Percentiles rank a stretch among this genome's conserved stretches.
These are phyloP conservation scores for Platichthys flesus DNA, from an alignment of 2,113 vertebrate species.

Conservation along the genomic window DNA sequence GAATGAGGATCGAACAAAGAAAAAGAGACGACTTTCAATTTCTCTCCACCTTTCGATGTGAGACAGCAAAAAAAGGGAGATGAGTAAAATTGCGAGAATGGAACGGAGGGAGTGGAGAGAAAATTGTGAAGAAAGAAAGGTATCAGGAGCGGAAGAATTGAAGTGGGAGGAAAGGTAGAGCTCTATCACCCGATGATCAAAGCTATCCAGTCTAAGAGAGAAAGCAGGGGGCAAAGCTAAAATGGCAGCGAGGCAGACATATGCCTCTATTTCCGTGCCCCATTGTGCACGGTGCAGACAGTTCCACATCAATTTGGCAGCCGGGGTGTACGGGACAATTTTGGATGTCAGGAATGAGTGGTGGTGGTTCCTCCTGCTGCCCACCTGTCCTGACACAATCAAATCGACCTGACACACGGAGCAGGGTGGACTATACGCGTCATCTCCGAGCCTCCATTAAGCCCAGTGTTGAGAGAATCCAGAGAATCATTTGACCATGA, in stretches of 20 bases:
- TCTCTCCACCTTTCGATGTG: conserved; percentile 14
- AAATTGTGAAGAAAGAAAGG: conserved; percentile 31
- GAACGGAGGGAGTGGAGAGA: conserved; percentile 25
- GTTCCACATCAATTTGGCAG: conserved; percentile 29
- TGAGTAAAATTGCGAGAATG: conserved; percentile 54
- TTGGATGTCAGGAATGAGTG: conserved; percentile 13
- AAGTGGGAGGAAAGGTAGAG: conserved; percentile 36
- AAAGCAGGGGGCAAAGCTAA: conserved; percentile 18
- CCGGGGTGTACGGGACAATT: not conserved
- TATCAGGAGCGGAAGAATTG: conserved; percentile 26
- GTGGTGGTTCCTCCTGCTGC: not conserved
- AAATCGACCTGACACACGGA: not conserved
- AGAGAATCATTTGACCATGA: not conserved
- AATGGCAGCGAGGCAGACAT: conserved; percentile 26
- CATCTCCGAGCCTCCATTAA: conserved; percentile 5
- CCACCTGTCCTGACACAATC: conserved; percentile 5
- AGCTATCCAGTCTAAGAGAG: conserved; percentile 1
- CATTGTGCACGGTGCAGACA: not conserved
- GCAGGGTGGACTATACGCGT: not conserved
- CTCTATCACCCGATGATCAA: conserved; percentile 42
- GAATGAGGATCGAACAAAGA: conserved; percentile 21
- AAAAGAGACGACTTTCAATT: conserved; percentile 29
- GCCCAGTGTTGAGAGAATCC: not conserved
- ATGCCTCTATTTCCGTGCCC: conserved; percentile 8
- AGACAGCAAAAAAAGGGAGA: conserved; percentile 33